A percentile compares a stretch with the other conserved stretches of the same genome.
Conservation (phyloP, 2,888 invertebrate genomes). For the Altica lythri region DNA sequence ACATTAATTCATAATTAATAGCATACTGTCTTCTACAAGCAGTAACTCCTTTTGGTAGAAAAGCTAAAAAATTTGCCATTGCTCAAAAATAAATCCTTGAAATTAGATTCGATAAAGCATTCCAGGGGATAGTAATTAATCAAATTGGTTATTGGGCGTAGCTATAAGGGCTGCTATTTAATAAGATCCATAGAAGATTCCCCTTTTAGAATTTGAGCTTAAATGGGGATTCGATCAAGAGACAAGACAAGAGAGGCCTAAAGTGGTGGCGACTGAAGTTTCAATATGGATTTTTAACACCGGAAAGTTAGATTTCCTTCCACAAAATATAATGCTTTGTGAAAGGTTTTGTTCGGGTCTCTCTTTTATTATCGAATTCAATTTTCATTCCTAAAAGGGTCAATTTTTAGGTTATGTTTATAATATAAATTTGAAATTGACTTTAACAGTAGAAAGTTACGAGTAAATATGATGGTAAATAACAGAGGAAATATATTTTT, state of each 20-base stretch:
- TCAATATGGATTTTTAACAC: slow-evolving; percentile 15
- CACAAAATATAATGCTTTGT: slow-evolving; percentile 15
- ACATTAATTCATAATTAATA: no score
- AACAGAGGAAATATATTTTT: not conserved
- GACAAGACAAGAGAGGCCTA: slow-evolving; percentile 10
- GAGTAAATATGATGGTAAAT: not conserved
- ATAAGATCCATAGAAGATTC: slow-evolving; percentile 18
- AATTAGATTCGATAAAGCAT: slow-evolving; percentile 18
- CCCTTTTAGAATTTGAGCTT: slow-evolving; percentile 9
- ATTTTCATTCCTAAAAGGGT: slow-evolving; percentile 10
- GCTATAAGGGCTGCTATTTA: slow-evolving; percentile 20
- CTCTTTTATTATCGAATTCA: slow-evolving; percentile 15
- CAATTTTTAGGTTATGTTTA: slow-evolving; percentile 11
- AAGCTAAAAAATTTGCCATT: slow-evolving; percentile 5
- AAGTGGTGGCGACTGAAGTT: slow-evolving; percentile 7
- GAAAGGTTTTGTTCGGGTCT: slow-evolving; percentile 5
- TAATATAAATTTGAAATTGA: slow-evolving; percentile 9
- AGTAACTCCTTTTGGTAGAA: no score
- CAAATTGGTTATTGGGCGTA: slow-evolving; percentile 19
- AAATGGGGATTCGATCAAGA: slow-evolving; percentile 1
- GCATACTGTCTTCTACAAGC: no score
- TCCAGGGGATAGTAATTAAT: slow-evolving; percentile 23
- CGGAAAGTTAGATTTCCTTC: slow-evolving; percentile 14
- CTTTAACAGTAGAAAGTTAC: not conserved
- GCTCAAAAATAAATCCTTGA: slow-evolving; percentile 17